Evolutionary conservation across 2,113 vertebrate genomes (phyloP), one percentile per base, ranked within the genome.

Genomic region (Anoura caudifer): DNA sequence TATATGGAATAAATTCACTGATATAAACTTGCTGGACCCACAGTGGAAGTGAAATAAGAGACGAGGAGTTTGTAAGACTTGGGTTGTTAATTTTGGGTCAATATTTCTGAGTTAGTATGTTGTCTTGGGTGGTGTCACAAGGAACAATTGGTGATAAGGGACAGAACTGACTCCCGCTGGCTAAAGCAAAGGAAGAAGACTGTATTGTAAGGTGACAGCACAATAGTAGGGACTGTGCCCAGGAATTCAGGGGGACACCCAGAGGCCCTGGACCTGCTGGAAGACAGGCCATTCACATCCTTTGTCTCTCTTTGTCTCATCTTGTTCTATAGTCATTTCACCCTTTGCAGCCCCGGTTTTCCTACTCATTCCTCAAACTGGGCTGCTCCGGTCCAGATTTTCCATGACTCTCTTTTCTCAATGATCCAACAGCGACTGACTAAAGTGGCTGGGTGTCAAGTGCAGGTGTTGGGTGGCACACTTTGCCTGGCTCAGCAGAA

Each of bases 161-260:
- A 77, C 5, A 70, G 31, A 76, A 6, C 0, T 28, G 28, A 91
- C 22, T 76, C 31, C n/a, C 76, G 12, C 11, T 70, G 22, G 16
- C 26, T 19, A 7, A 88, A 81, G 41, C 1, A 22, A 82, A 81
- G 63, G 31, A 47, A 69, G 24, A 50, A 69, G 24, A 54, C 8
- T 4, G 4, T 41, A n/a, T 67, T n/a, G 19, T 67, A 43, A 69
- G 63, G 33, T 0, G 1, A 5, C 2, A 0, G 8, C 0, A 0
- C 1, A 22, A 11, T 15, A 47, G 38, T 26, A 19, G 22, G n/a
- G 36, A 38, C 28, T 15, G 10, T 33, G 0, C 20, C 20, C 24
- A 36, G 24, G 41, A 59, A 73, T 45, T 73, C 45, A n/a, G 31
- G 65, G 19, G n/a, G 50, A 12, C 6, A 10, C 13, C 5, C 20